Base-by-base conservation (phyloP, 2,797 vertebrate species). In the Sparus aurata region DNA sequence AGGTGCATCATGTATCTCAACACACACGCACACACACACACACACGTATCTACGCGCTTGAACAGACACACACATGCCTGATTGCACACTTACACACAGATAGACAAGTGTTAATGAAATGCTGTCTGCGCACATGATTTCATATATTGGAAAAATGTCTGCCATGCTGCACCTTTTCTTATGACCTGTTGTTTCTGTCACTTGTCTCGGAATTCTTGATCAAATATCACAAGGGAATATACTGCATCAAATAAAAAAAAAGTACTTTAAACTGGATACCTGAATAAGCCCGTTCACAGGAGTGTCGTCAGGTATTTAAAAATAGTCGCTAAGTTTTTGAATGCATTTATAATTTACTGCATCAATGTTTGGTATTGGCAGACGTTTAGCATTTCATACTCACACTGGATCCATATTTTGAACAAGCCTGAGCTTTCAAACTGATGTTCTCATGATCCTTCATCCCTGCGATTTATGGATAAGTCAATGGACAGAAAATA, bases 1-100 rank as follows among this genome's bases (percentile, higher is more conserved):
- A 93, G 89, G 86, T 89, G 90, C 91, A 85, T 92, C 90, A 80
- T 87, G 85, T 84, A 79, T 82, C 69, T 76, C 47, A 12, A 71
- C 54, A 47, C 75, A 82, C 91, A 53, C 30, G 80, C 58, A 30
- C 75, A 79, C 18, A 71, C 60, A 68, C 75, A 80, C 9, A 83
- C 45, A 34, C 49, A 69, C 60, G 22, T 4, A 34, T 43, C 34
- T n/a, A 20, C 80, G 83, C 38, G 77, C 83, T 77, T 76, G 74
- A 91, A 23, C 23, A 68, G 41, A 68, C 75, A 80, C 9, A 82
- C 45, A 34, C 49, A 18, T n/a, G 49, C 49, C 49, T 11, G 50
- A 5, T 58, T 67, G 25, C 75, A 69, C 76, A 78, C 47, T 45
- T n/a, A 41, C 27, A 38, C 59, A 20, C 27, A 66, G 38, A 69